Base-by-base conservation (phyloP, 2,888 invertebrate genomes). In the Pteria penguin region DNA sequence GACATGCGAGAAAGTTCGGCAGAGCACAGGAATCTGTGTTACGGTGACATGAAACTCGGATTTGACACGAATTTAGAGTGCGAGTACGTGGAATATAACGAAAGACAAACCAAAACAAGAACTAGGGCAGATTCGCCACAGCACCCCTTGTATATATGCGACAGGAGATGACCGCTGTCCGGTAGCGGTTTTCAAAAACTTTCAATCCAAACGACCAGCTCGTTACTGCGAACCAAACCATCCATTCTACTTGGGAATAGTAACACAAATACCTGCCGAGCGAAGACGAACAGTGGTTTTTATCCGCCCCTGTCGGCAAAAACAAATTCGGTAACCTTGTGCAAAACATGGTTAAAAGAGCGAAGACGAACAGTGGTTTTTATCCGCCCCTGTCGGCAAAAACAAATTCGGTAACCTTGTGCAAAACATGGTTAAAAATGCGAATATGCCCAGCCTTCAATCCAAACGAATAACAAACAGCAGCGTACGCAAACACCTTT, bases 81-180 rank as follows among this genome's bases (percentile, higher is more conserved):
- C 18, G 1, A 67, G 57, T 67, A 31, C 22, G 2, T 67, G 2
- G n/a, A 18, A 27, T 67, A 57, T 22, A 67, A 67, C 22, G 67
- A 67, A 22, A n/a, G 67, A 1, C 67, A 67, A n/a, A 67, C 67
- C 1, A 67, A 67, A 55, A 69, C 69, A 4, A n/a, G 69, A 0
- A 69, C 69, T 3, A 60, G 69, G 4, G 26, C 36, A 27, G 29
- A 69, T 26, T 14, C 24, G 60, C 4, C 24, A 69, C 11, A 60
- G 57, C 5, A n/a, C 36, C 22, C 69, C 60, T n/a, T 31, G 69
- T 36, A 60, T 33, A 33, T 57, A 68, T 24, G 68, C 54, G n/a
- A 54, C 54, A 26, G 60, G 1, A 26, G 60, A 60, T 29, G 26
- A 18, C 2, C 24, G 2, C 24, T 60, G 60, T 26, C 60, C 60